Conservation (phyloP, 2,797 vertebrate genomes). For the Alca torda region DNA sequence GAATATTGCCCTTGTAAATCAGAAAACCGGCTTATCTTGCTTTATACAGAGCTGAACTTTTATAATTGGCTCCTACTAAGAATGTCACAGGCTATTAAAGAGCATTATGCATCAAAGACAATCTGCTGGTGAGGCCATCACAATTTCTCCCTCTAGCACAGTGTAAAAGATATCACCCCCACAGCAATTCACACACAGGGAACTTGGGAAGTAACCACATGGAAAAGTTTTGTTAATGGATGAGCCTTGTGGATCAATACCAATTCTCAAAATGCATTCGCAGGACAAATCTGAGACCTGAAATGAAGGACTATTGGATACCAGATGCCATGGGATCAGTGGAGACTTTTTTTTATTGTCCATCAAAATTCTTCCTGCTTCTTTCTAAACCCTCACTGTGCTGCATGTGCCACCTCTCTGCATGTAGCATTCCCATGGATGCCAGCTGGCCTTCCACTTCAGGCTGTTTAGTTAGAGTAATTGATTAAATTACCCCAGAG, state of each 20-base stretch:
- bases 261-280: not conserved
- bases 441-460: not conserved
- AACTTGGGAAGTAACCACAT: not conserved
- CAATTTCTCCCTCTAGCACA: not conserved
- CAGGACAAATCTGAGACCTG: not conserved
- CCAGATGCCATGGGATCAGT: not conserved
- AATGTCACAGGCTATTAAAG: constrained; percentile 31
- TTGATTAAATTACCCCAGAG: not conserved
- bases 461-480: not conserved
- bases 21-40: not conserved
- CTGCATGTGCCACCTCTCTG: not conserved
- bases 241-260: not conserved
- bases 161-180: not conserved
- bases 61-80: constrained; percentile 33
- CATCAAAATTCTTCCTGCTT: not conserved
- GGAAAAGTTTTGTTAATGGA: not conserved
- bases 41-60: constrained; percentile 16
- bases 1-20: not conserved
- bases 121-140: not conserved
- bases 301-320: not conserved
- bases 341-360: not conserved
- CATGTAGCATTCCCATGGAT: not conserved
- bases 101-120: not conserved
- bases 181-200: not conserved
- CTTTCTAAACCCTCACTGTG: not conserved